Conservation (phyloP, 1,140 invertebrate genomes). For the Agrypnia vestita region DNA sequence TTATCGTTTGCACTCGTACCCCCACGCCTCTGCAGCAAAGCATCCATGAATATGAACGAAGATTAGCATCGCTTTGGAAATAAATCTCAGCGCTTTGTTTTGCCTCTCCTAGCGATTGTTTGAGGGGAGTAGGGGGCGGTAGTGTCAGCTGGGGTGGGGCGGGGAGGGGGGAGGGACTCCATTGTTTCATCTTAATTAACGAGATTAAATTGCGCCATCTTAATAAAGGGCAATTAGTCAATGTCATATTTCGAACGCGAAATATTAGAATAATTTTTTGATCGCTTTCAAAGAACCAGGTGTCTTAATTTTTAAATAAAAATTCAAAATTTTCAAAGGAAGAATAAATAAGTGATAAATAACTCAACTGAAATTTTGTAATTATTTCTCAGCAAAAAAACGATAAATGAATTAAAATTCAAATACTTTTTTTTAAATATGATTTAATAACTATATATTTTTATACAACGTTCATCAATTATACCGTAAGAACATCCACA, state of each 20-base stretch:
- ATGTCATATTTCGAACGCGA: slow-evolving; percentile 53
- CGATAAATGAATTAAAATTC: too few relatives aligned
- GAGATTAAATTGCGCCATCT: slow-evolving; percentile 60
- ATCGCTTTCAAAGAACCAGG: slow-evolving; percentile 2
- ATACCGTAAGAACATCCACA: too few relatives aligned
- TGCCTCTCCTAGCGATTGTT: slow-evolving; percentile 55
- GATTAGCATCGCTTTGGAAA: slow-evolving; percentile 61
- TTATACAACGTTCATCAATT: too few relatives aligned
- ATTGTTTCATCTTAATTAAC: slow-evolving; percentile 63
- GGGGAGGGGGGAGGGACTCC: slow-evolving; percentile 44
- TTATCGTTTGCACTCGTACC: neutral
- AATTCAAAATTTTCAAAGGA: neutral
- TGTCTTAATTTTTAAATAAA: neutral
- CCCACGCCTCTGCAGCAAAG: slow-evolving; percentile 44
- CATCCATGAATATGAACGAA: slow-evolving; percentile 61
- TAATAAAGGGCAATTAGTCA: slow-evolving; percentile 62
- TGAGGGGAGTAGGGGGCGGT: slow-evolving; percentile 4
- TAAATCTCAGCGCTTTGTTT: slow-evolving; percentile 61
- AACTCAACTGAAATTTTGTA: neutral
- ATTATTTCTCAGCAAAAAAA: neutral
- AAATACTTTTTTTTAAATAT: too few relatives aligned
- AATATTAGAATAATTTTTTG: slow-evolving; percentile 44
- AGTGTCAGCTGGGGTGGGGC: slow-evolving; percentile 4
- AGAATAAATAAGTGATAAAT: neutral
- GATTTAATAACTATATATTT: too few relatives aligned